Evolutionary conservation across 2,888 invertebrate genomes (phyloP), one percentile per base, ranked within the genome.

Genomic region (Adela reaumurella): DNA sequence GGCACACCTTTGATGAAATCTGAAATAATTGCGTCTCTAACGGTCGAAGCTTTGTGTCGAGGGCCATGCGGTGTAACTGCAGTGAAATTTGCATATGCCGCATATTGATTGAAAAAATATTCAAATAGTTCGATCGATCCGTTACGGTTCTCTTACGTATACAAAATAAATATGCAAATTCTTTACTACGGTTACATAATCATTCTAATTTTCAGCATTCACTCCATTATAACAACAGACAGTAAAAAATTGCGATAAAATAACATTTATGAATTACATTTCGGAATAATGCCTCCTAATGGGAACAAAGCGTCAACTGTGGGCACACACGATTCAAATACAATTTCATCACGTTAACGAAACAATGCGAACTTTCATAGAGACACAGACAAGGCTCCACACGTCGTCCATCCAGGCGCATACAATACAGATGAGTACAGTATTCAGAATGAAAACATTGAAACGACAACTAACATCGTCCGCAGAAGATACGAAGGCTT

Each of bases 21-120:
- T 63, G 58, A 67, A 72, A 72, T 72, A 72, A 72, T 72, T 69
- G 74, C 70, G 64, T 59, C 71, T 67, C 64, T 76, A 78, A 78
- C 78, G 77, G 78, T 77, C 68, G 70, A 58, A 53, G 62, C 64
- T 69, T 77, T 77, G 76, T 76, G 68, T 47, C 44, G 10, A 43
- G 24, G 62, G 61, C 57, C 58, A 56, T 61, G 62, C 64, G 6
- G 62, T 63, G 67, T 64, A 67, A 69, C 66, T 64, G 59, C 61
- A 51, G 53, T 51, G 58, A 52, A n/a, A 74, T 76, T 74, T 78
- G 74, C 77, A 78, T 77, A 74, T 68, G 72, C 74, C 70, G 67
- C 69, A 74, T 76, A 78, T 78, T 78, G 78, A 78, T 78, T 74
- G 76, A 70, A 74, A 74, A 72, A 74, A 74, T 74, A 78, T 78